A percentile compares a stretch with the other conserved stretches of the same genome.
Evolutionary conservation across 2,113 vertebrate genomes (phyloP).

Genomic region (Thermophis baileyi): DNA sequence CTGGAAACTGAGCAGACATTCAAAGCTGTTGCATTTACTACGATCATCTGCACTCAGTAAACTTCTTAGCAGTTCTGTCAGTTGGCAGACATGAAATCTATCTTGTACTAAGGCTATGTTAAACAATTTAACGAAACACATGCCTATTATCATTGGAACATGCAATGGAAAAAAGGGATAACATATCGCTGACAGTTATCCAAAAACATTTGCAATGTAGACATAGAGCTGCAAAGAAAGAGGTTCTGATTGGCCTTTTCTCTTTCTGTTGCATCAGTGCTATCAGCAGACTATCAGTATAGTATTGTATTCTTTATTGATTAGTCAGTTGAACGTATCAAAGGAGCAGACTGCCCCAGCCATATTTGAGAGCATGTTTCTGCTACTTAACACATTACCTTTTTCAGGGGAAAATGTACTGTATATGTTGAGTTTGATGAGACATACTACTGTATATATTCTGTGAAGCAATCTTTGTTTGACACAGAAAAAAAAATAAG

Average conservation of each 20-base stretch:
- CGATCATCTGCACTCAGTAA: background rate
- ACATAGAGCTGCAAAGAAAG: slow-evolving; percentile 16
- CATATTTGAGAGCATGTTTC: background rate
- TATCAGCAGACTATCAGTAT: slow-evolving; percentile 12
- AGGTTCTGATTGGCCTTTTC: slow-evolving; percentile 26
- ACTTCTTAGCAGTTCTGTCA: background rate
- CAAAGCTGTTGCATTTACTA: rapidly evolving
- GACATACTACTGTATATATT: background rate
- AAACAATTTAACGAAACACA: background rate
- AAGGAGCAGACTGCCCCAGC: slow-evolving; percentile 19
- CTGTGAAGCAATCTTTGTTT: background rate
- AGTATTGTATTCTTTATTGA: background rate
- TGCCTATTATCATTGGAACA: background rate
- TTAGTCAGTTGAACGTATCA: background rate
- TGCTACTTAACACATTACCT: background rate
- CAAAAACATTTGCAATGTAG: slow-evolving; percentile 33
- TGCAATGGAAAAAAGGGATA: slow-evolving; percentile 25
- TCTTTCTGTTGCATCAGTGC: background rate
- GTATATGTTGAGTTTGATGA: background rate
- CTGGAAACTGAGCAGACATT: background rate
- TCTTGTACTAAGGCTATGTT: slow-evolving; percentile 9
- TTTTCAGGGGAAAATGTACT: background rate
- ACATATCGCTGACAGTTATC: slow-evolving; percentile 20
- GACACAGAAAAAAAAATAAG: background rate
- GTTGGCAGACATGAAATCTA: background rate